These are phyloP conservation scores for Athetis lepigone DNA, from an alignment of 2,888 invertebrate genomes.

Conservation along the genomic window DNA sequence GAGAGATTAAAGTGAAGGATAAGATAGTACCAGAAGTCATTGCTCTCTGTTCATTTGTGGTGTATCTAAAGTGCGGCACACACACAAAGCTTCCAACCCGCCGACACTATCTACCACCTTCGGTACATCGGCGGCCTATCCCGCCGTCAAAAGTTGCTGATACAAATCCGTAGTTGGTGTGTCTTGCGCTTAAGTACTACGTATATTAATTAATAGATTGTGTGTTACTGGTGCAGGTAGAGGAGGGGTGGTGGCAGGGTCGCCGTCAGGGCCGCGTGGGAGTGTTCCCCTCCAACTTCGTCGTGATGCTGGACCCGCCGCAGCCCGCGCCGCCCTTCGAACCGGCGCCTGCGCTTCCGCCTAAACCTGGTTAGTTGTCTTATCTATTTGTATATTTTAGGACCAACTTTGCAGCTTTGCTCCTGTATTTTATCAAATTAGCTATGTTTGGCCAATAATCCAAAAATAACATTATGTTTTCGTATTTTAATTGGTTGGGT, in stretches of 20 bases:
- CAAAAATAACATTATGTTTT: too few relatives aligned
- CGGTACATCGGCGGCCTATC: too few relatives aligned
- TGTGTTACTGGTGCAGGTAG: slow-evolving; percentile 75
- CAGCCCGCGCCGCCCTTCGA: slow-evolving; percentile 79
- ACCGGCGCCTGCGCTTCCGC: slow-evolving; percentile 93
- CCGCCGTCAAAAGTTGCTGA: too few relatives aligned
- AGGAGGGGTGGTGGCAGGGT: slow-evolving; percentile 98
- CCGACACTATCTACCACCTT: too few relatives aligned
- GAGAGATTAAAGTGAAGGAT: slow-evolving; percentile 30
- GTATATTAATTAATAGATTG: slow-evolving; percentile 5
- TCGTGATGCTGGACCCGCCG: slow-evolving; percentile 91
- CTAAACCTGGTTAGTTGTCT: slow-evolving; percentile 92
- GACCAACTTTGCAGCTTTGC: background rate
- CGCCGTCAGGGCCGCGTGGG: slow-evolving; percentile 94
- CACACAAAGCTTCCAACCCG: too few relatives aligned
- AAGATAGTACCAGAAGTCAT: background rate
- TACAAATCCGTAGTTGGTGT: too few relatives aligned
- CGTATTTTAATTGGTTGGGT: too few relatives aligned
- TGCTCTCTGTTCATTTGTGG: too few relatives aligned
- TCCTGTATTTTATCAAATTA: background rate
- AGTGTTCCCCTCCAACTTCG: slow-evolving; percentile 99
- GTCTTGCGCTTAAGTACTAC: background rate
- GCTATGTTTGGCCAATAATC: too few relatives aligned
- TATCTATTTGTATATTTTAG: background rate
- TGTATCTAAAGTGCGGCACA: too few relatives aligned